Conservation (phyloP, 2,113 vertebrate species). For the Rhizomys pruinosus region DNA sequence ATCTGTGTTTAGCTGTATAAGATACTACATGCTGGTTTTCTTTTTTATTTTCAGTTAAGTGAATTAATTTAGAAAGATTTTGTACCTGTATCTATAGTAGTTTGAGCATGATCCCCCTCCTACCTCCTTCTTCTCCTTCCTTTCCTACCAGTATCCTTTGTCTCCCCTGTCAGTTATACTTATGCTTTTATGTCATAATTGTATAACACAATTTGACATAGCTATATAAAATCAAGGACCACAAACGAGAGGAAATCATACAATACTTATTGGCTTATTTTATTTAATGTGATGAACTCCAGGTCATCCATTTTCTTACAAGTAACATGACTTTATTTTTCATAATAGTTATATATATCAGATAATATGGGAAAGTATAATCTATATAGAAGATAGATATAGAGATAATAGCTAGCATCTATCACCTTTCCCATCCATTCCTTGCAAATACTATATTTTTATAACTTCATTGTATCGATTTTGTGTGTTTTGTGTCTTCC, state of each 20-base stretch:
- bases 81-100: neutral
- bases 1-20: constrained; percentile 1
- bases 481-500: constrained; percentile 27
- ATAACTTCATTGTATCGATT: neutral
- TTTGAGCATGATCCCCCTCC: neutral
- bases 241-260: neutral
- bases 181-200: neutral
- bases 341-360: too few relatives aligned
- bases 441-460: constrained; percentile 12
- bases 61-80: neutral
- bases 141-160: neutral
- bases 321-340: neutral
- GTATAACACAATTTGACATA: too few relatives aligned
- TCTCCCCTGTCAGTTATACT: neutral
- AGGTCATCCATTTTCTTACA: neutral
- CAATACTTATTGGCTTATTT: neutral
- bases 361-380: too few relatives aligned
- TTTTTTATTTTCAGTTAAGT: neutral
- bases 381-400: too few relatives aligned
- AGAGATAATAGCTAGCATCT: too few relatives aligned
- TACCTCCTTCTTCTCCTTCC: neutral
- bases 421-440: neutral
- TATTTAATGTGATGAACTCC: neutral
- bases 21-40: neutral
- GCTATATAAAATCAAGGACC: neutral